Conservation (phyloP, 2,797 vertebrate genomes). For the Coregonus sp. region DNA sequence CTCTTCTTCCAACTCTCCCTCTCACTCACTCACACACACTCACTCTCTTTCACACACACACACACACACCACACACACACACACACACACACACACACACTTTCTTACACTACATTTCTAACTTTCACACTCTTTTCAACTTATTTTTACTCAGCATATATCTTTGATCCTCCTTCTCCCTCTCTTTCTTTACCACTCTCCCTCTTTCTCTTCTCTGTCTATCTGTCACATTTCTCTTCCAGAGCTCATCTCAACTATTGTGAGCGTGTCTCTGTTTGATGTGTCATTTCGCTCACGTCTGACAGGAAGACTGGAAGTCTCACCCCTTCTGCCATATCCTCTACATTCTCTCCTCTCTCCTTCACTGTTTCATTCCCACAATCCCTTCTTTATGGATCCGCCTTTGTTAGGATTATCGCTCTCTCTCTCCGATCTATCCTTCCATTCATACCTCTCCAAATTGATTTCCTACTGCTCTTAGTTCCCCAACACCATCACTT, state of each 20-base stretch:
- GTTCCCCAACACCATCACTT: too few relatives aligned
- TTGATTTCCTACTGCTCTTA: neutral
- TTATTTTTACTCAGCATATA: neutral
- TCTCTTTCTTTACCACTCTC: conserved; percentile 20
- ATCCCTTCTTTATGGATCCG: neutral
- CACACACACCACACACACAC: neutral
- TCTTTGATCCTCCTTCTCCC: neutral
- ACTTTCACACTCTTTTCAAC: conserved; percentile 21
- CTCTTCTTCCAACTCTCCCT: conserved; percentile 22
- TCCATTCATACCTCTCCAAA: neutral
- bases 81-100: neutral
- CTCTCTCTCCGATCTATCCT: conserved; percentile 9
- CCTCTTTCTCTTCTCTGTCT: neutral
- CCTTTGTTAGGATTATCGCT: conserved; percentile 12
- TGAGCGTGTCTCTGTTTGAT: neutral
- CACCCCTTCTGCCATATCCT: neutral
- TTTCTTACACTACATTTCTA: conserved; percentile 40
- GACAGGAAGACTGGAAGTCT: neutral
- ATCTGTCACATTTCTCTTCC: neutral
- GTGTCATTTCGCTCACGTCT: neutral
- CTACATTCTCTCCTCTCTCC: conserved; percentile 1
- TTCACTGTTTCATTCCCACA: neutral
- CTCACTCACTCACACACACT: neutral
- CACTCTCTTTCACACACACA: neutral
- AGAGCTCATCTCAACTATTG: neutral